phyloP scores from a whole-genome alignment of 2,113 vertebrate genomes.

The Psittacus erithacus region DNA sequence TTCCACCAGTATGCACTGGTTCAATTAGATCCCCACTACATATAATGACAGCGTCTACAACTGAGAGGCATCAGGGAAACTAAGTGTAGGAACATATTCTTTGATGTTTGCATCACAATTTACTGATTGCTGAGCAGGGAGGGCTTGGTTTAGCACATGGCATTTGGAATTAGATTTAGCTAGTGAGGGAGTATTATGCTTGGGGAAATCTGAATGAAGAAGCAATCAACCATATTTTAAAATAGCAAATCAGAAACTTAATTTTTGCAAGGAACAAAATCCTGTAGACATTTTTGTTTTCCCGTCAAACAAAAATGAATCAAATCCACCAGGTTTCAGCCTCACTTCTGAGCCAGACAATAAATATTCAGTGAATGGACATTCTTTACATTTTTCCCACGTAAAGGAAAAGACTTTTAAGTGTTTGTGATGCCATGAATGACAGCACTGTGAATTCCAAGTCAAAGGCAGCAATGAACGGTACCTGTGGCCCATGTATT shows the following conservation, averaged over 20 bases:
- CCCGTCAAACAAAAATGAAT: not conserved
- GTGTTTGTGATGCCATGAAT: not conserved
- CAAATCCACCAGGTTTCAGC: not conserved
- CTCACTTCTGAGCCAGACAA: not conserved
- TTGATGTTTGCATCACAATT: not conserved
- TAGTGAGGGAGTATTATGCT: not conserved
- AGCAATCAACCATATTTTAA: constrained; percentile 17
- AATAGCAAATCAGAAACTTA: not conserved
- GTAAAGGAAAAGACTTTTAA: not conserved
- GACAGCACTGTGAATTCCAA: not conserved
- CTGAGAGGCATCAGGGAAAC: not conserved
- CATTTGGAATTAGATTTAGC: constrained; percentile 27
- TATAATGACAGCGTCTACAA: not conserved
- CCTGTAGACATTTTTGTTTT: not conserved
- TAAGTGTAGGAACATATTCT: not conserved
- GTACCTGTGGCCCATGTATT: not conserved
- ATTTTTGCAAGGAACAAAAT: not conserved
- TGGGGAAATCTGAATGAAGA: not conserved
- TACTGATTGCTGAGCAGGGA: constrained; percentile 6
- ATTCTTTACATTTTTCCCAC: not conserved
- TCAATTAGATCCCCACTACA: not conserved
- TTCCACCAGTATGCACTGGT: not conserved
- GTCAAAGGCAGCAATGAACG: not conserved
- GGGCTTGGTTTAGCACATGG: not conserved
- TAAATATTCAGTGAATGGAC: not conserved